A percentile compares a stretch with the other conserved stretches of the same genome.
Evolutionary conservation across 2,888 invertebrate species (phyloP).

Genomic region (Eledone cirrhosa): DNA sequence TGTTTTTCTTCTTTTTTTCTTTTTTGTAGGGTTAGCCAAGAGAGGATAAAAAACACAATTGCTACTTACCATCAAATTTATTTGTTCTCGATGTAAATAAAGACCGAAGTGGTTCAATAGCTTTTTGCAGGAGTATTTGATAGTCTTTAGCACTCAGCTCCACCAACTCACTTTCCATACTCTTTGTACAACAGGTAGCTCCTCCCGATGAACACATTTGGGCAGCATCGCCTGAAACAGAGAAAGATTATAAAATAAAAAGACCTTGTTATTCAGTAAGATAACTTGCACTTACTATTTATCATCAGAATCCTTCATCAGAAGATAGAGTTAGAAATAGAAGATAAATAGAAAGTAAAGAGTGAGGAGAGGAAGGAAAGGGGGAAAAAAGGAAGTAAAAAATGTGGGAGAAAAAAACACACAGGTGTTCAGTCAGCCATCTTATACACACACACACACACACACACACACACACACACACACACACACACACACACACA

Average conservation of each 20-base stretch:
- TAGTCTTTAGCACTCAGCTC: conserved; percentile 78
- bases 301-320: neutral
- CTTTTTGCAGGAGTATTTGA: conserved; percentile 78
- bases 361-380: neutral
- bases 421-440: too few species aligned
- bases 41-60: neutral
- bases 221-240: conserved; percentile 69
- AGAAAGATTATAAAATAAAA: conserved; percentile 59
- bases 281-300: neutral
- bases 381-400: too few species aligned
- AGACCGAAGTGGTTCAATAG: conserved; percentile 79
- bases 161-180: conserved; percentile 77
- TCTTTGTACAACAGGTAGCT: conserved; percentile 77
- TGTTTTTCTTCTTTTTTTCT: neutral
- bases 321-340: neutral
- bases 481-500: too few species aligned
- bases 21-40: neutral
- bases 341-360: too few species aligned
- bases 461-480: too few species aligned
- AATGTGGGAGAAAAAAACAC: too few species aligned
- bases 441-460: too few species aligned
- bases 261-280: neutral
- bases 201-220: conserved; percentile 66
- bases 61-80: conserved; percentile 84
- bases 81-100: conserved; percentile 80